Evolutionary conservation across 37 sponge, comb jelly and placozoan species (phyloP), one percentile per base, ranked within the genome.

Genomic region (Spongilla lacustris): DNA sequence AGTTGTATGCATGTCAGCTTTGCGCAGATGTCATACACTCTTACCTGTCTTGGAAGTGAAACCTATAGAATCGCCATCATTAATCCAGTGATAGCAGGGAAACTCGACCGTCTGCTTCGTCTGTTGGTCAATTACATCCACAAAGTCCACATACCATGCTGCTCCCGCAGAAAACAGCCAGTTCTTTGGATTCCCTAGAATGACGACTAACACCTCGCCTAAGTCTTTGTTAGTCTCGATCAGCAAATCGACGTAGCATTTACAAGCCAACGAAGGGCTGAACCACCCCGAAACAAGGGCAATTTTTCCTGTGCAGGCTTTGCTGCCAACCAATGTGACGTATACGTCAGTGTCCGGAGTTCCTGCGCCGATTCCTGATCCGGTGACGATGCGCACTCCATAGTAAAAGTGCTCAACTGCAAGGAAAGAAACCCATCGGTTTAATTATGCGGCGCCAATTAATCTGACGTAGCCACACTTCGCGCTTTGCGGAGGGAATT

Each of bases 11-110:
- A n/a, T n/a, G n/a, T n/a, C n/a, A n/a, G n/a, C n/a, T n/a, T n/a
- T n/a, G n/a, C n/a, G n/a, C n/a, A n/a, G n/a, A n/a, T n/a, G n/a
- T n/a, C 41, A 6, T 6, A 6, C 41, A 6, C 41, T 9, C 83
- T 83, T 35, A 83, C 88, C 24, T 24, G 81, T 87, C 24, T 37
- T 33, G 3, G 87, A 37, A 22, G 87, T 80, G 74, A 37, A 41
- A 36, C n/a, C 17, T 27, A 87, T 36, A 34, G 23, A 21, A 29
- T 26, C 30, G 0, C 70, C 69, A 28, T 76, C 76, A 30, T 78
- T 76, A 49, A 82, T 82, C 83, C 89, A 88, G 46, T 88, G 89
- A 68, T 83, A 82, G 78, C 83, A 88, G 9, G 89, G 78, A 68
- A 82, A 83, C 34, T 13, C 66, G 2, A 41, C 74, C 34, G 33